Evolutionary conservation across 2,113 vertebrate species (phyloP).

Genomic region (Alethe diademata): DNA sequence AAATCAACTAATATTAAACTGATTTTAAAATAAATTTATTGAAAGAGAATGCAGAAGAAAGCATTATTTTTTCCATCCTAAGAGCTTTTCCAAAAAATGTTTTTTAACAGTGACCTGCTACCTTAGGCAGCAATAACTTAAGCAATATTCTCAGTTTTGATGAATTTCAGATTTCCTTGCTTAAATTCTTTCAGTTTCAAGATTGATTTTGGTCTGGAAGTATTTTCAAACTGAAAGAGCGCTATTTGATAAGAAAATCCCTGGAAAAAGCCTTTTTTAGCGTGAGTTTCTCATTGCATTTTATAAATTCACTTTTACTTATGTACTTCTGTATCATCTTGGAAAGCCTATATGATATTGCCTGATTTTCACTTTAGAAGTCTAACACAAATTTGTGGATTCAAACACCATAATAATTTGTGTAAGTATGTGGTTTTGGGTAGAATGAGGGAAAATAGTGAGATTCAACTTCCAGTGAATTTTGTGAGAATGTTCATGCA

Average conservation of each 20-base stretch:
- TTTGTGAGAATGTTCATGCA: neutral
- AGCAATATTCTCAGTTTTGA: neutral
- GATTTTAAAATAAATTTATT: neutral
- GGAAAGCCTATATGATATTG: neutral
- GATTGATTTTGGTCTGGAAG: neutral
- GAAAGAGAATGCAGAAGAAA: neutral
- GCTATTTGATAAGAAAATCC: neutral
- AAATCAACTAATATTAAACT: neutral
- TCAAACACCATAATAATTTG: neutral
- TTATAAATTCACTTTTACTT: neutral
- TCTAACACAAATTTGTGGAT: neutral
- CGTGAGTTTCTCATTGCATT: neutral
- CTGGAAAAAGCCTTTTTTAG: neutral
- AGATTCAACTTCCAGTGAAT: neutral
- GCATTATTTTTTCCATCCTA: neutral
- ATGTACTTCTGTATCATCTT: fast-evolving
- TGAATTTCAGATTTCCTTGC: neutral
- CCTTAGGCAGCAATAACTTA: neutral
- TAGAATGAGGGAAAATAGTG: neutral
- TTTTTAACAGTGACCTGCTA: neutral
- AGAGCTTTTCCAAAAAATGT: neutral
- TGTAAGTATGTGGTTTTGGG: neutral
- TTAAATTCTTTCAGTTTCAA: neutral
- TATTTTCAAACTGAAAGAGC: neutral
- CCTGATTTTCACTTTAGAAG: neutral